Evolutionary conservation across 1,140 invertebrate species (phyloP).

Genomic region (Steinernema feltiae): DNA sequence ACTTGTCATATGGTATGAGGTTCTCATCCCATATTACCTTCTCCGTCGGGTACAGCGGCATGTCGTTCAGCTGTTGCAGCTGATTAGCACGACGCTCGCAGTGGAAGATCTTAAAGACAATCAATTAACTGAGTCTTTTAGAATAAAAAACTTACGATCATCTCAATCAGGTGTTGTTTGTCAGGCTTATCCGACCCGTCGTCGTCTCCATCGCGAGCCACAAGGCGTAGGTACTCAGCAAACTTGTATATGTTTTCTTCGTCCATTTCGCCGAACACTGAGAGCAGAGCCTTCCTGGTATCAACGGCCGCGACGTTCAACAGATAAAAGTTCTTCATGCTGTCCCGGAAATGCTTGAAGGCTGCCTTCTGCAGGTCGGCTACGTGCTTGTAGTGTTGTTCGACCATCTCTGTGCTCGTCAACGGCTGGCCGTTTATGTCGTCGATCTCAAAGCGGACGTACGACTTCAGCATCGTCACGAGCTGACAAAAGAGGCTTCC

Average conservation of each 20-base stretch:
- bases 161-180: conserved; percentile 38
- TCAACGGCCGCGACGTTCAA: conserved; percentile 90
- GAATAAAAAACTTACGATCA: conserved; percentile 33
- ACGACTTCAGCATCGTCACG: conserved; percentile 90
- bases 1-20: conserved; percentile 93
- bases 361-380: conserved; percentile 71
- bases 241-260: conserved; percentile 75
- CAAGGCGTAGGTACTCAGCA: conserved; percentile 73
- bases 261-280: conserved; percentile 62
- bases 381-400: conserved; percentile 66
- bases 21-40: conserved; percentile 99
- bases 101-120: conserved; percentile 67
- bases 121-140: conserved; percentile 17
- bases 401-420: conserved; percentile 77
- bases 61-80: conserved; percentile 86
- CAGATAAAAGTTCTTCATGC: conserved; percentile 72
- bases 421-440: conserved; percentile 89
- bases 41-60: conserved; percentile 97
- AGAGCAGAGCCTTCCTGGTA: conserved; percentile 70
- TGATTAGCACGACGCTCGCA: conserved; percentile 85
- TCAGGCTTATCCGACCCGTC: conserved; percentile 56
- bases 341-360: conserved; percentile 74
- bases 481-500: conserved; percentile 80
- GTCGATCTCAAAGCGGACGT: conserved; percentile 93
- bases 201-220: conserved; percentile 68